Evolutionary conservation across 2,113 vertebrate species (phyloP), one percentile per base, ranked within the genome.

Genomic region (Cranoglanis bouderius): DNA sequence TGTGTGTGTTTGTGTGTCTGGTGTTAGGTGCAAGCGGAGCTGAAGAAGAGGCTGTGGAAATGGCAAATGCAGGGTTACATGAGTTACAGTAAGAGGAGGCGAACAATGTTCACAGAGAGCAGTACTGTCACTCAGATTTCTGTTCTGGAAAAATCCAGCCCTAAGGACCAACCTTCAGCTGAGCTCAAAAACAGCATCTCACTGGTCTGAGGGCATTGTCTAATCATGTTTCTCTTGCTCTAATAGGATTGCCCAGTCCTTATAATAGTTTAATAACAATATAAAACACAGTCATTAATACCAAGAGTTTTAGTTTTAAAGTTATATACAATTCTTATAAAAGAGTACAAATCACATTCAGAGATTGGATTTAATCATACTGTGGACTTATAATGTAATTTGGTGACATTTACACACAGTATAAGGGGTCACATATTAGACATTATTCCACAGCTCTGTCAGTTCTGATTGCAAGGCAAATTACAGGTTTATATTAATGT

Each of bases 11-110:
- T 87, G 92, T 93, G 0, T 96, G 97, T 75, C 75, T 9, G 70
- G 88, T 97, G 84, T 0, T 63, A 97, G 97, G 97, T 98, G 40
- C 96, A 97, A 87, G 90, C 94, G 0, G 97, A 98, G 92, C 93
- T 97, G 89, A 96, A 96, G 89, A 95, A 95, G 21, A 94, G 95
- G 26, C 90, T 97, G 85, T 93, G 94, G 90, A 96, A 91, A 88
- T 97, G 96, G 93, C 95, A 94, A 86, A 88, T 93, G 75, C 95
- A 95, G 85, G 95, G 93, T 38, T 94, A 95, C 72, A 93, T 95
- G 74, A 95, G 89, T 65, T 95, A 96, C 63, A 91, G 92, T 55
- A 95, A 95, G 89, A 96, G 96, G 93, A 97, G 95, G 0, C 84
- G 93, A 3, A 92, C 92, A 13, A 4, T 96, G 59, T 97, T 96